These are phyloP conservation scores for Netelia virgata DNA, from an alignment of 2,888 invertebrate genomes.

Conservation along the genomic window DNA sequence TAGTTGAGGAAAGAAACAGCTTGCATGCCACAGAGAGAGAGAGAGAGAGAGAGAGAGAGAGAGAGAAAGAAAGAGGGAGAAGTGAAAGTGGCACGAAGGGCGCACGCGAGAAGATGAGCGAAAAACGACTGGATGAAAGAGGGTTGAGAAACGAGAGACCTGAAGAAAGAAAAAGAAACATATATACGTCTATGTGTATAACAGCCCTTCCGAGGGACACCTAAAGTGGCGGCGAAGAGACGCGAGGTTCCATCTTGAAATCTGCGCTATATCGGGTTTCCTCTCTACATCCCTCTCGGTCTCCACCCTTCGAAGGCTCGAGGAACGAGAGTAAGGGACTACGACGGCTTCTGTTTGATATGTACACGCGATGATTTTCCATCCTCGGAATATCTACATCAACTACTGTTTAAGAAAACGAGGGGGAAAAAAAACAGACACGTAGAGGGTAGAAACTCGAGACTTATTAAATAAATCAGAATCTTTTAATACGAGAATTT, in stretches of 20 bases:
- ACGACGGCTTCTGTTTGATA: slow-evolving; percentile 37
- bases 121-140: slow-evolving; percentile 30
- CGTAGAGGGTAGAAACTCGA: no score
- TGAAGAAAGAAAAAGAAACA: slow-evolving; percentile 31
- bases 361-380: background rate
- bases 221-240: slow-evolving; percentile 57
- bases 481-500: background rate
- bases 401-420: no score
- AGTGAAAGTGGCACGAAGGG: slow-evolving; percentile 45
- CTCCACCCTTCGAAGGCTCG: slow-evolving; percentile 12
- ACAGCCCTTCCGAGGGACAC: slow-evolving; percentile 27
- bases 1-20: slow-evolving; percentile 34
- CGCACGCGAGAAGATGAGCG: slow-evolving; percentile 26
- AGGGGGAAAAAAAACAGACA: no score
- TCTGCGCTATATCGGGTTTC: slow-evolving; percentile 64
- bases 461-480: background rate
- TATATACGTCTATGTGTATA: background rate
- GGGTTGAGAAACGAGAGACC: slow-evolving; percentile 33
- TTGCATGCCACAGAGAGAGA: slow-evolving; percentile 8
- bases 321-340: slow-evolving; percentile 48
- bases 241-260: slow-evolving; percentile 66
- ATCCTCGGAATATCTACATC: no score
- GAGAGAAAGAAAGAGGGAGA: slow-evolving; percentile 4
- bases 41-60: slow-evolving; percentile 10
- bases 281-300: slow-evolving; percentile 13